These are phyloP conservation scores for Flexamia atlantica DNA, from an alignment of 2,888 invertebrate genomes.

Conservation along the genomic window DNA sequence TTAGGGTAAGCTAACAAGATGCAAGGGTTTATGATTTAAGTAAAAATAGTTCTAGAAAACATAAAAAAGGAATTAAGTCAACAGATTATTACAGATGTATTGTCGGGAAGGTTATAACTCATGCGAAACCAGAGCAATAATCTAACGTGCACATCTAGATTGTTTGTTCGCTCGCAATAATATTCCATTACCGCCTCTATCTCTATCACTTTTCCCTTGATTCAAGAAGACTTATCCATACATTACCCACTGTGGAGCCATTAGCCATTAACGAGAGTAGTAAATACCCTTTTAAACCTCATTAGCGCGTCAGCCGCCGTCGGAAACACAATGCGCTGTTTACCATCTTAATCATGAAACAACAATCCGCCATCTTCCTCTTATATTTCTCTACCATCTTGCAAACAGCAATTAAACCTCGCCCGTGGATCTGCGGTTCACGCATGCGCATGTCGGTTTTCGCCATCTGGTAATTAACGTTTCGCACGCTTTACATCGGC, in stretches of 20 bases:
- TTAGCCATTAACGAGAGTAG: not conserved
- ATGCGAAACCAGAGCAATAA: too few species aligned
- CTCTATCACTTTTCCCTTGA: too few species aligned
- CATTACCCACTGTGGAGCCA: not conserved
- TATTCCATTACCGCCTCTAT: too few species aligned
- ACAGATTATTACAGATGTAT: too few species aligned
- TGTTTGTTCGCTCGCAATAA: too few species aligned
- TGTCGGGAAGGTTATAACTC: too few species aligned
- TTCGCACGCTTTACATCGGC: constrained; percentile 28
- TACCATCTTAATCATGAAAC: not conserved
- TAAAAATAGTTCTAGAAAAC: too few species aligned
- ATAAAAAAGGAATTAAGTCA: too few species aligned
- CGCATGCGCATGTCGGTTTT: constrained; percentile 1
- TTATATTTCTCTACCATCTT: constrained; percentile 7
- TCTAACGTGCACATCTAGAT: too few species aligned
- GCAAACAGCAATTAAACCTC: constrained; percentile 20
- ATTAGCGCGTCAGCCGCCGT: constrained; percentile 1
- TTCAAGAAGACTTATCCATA: not conserved
- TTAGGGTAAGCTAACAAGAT: too few species aligned
- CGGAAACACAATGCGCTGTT: constrained; percentile 25
- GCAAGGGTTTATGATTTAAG: too few species aligned
- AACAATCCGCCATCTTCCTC: constrained; percentile 1
- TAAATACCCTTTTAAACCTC: constrained; percentile 13
- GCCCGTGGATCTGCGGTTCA: not conserved
- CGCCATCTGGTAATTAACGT: constrained; percentile 4